Evolutionary conservation across 2,888 invertebrate species (phyloP).

Genomic region (Imbricaverruca yamaguchii): DNA sequence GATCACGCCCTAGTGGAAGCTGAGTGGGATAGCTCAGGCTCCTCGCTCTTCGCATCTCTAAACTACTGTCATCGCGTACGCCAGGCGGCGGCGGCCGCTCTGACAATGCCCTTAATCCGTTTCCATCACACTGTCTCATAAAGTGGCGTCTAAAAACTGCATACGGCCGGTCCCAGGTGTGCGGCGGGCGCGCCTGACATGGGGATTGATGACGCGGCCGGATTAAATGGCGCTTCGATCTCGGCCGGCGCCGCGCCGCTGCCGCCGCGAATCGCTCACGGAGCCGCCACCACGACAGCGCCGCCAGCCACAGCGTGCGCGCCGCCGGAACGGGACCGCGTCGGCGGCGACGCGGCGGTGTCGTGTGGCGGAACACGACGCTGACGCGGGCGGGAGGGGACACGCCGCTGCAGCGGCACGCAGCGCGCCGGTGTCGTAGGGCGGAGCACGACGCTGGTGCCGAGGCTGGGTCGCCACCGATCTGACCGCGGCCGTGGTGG

Average conservation of each 20-base stretch:
- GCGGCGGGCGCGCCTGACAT: background rate
- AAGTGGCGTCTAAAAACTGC: background rate
- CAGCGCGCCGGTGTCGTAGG: background rate
- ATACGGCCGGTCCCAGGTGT: background rate
- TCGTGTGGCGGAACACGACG: too few relatives aligned
- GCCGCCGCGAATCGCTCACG: background rate
- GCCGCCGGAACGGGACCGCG: background rate
- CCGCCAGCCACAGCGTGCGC: background rate
- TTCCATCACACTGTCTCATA: slow-evolving; percentile 5
- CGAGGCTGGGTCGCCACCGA: too few relatives aligned
- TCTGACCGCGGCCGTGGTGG: too few relatives aligned
- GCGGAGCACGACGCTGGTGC: too few relatives aligned
- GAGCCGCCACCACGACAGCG: background rate
- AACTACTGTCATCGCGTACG: too few relatives aligned
- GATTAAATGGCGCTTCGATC: slow-evolving; percentile 14
- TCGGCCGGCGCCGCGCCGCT: background rate
- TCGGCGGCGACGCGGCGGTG: background rate
- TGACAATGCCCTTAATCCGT: slow-evolving; percentile 7
- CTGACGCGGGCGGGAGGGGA: too few relatives aligned
- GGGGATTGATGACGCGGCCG: background rate
- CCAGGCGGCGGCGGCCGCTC: too few relatives aligned
- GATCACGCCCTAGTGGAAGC: too few relatives aligned
- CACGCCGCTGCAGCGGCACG: background rate
- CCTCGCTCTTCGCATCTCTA: background rate
- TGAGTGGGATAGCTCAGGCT: background rate